Evolutionary conservation across 2,888 invertebrate genomes (phyloP).

Genomic region (Hartigia nigra): DNA sequence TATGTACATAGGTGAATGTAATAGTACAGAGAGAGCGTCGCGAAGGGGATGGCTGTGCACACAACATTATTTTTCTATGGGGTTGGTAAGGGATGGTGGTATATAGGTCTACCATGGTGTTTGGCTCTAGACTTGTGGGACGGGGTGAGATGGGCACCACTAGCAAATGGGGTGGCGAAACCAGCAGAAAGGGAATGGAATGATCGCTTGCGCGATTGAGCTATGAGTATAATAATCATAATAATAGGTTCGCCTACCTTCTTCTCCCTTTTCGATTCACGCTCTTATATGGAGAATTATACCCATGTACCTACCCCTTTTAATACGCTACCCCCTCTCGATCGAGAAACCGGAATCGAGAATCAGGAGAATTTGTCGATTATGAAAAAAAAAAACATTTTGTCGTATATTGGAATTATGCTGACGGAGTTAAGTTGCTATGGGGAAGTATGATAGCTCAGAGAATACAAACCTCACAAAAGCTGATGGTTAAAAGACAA

Average conservation of each 20-base stretch:
- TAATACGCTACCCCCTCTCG: not conserved
- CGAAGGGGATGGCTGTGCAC: constrained; percentile 45
- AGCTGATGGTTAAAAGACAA: not conserved
- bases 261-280: not conserved
- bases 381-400: not conserved
- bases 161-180: constrained; percentile 20
- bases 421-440: not conserved
- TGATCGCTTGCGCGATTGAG: constrained; percentile 35
- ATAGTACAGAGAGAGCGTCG: constrained; percentile 20
- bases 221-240: constrained; percentile 45
- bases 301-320: not conserved
- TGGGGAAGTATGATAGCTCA: not conserved
- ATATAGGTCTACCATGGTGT: not conserved
- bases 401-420: not conserved
- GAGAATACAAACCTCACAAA: not conserved
- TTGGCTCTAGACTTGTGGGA: not conserved
- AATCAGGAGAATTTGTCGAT: not conserved
- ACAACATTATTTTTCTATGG: constrained; percentile 56
- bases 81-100: constrained; percentile 31
- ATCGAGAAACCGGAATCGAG: not conserved
- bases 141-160: constrained; percentile 30
- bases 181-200: constrained; percentile 28
- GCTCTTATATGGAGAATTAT: not conserved
- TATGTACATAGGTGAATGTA: not conserved
- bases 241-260: constrained; percentile 48